Evolutionary conservation across 2,797 vertebrate species (phyloP).

Genomic region (Fistularia commersonii): DNA sequence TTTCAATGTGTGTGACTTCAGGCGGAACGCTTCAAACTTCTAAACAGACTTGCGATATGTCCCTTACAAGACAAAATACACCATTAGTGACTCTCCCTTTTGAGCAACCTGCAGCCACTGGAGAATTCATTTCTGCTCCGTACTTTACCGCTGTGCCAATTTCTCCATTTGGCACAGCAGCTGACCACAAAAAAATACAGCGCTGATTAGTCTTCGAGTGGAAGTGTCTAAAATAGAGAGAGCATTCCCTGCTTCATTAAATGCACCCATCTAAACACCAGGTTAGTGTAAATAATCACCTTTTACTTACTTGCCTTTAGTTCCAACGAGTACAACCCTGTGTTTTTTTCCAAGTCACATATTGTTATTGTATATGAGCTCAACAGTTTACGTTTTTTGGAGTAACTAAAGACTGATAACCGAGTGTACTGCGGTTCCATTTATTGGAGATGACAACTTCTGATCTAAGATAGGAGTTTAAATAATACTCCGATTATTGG

Average conservation of each 20-base stretch:
- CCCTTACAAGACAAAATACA: background rate
- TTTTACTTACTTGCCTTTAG: too few relatives aligned
- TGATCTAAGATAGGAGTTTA: background rate
- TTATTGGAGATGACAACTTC: background rate
- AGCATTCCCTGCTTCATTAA: slow-evolving; percentile 5
- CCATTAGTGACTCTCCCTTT: slow-evolving; percentile 1
- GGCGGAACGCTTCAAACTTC: slow-evolving; percentile 2
- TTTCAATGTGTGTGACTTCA: slow-evolving; percentile 3
- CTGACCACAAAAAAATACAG: slow-evolving; percentile 17
- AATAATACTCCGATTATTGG: background rate
- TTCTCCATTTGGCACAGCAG: slow-evolving; percentile 13
- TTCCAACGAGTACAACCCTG: too few relatives aligned
- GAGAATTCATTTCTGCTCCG: slow-evolving; percentile 3
- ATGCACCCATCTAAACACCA: slow-evolving; percentile 6
- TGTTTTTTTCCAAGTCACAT: too few relatives aligned
- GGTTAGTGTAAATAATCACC: background rate
- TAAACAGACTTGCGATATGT: slow-evolving; percentile 10
- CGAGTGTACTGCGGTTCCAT: too few relatives aligned
- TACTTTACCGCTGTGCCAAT: slow-evolving; percentile 2
- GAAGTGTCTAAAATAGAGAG: slow-evolving; percentile 1
- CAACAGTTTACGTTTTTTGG: too few relatives aligned
- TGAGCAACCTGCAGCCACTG: slow-evolving; percentile 10
- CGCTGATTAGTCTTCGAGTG: slow-evolving; percentile 3
- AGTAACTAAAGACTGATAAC: too few relatives aligned
- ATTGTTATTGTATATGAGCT: too few relatives aligned